phyloP scores from a whole-genome alignment of 2,113 vertebrate species.

The Thermophis baileyi region DNA sequence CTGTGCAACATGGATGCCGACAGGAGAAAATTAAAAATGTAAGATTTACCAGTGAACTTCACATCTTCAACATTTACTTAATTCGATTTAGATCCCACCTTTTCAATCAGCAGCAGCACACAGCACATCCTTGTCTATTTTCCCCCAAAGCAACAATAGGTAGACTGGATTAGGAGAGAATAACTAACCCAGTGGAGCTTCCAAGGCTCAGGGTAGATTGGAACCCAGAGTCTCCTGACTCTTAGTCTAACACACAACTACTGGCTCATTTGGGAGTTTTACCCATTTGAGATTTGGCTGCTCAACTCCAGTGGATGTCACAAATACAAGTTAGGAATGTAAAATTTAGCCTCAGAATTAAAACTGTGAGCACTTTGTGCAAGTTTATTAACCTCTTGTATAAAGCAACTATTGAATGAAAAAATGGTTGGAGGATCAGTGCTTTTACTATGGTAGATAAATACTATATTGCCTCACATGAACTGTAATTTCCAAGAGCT shows the following conservation, averaged over 20 bases:
- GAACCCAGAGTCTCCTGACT: background rate
- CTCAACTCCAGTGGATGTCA: background rate
- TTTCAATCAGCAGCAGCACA: background rate
- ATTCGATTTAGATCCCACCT: background rate
- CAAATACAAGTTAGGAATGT: background rate
- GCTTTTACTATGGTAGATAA: background rate
- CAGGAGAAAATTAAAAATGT: background rate
- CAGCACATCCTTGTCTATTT: background rate
- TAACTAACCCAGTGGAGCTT: background rate
- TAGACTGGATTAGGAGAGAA: background rate
- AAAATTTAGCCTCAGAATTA: background rate
- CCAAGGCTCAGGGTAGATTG: background rate
- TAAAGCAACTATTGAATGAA: background rate
- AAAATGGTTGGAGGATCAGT: background rate
- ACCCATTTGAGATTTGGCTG: background rate
- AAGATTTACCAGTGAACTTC: background rate
- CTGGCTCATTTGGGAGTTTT: background rate
- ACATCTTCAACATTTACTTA: background rate
- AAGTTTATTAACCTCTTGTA: background rate
- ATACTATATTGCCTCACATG: background rate
- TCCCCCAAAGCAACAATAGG: background rate
- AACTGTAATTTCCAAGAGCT: background rate
- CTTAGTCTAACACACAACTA: background rate
- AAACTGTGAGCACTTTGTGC: background rate
- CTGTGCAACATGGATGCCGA: background rate